phyloP scores from a whole-genome alignment of 2,113 vertebrate genomes.

The Okapia johnstoni region DNA sequence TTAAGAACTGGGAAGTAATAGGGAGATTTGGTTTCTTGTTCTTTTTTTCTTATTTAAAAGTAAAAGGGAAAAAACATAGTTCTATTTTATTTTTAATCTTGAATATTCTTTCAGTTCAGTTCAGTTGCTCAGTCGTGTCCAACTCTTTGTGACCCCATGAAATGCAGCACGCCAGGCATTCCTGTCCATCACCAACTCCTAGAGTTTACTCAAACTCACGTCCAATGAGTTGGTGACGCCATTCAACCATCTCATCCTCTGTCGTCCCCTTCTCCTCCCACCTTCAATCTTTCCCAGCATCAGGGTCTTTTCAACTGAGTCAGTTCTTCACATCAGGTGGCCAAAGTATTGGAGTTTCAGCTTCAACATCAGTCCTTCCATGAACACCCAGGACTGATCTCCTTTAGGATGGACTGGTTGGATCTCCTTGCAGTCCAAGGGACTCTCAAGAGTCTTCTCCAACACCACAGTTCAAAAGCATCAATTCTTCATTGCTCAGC shows the following conservation, averaged over 20 bases:
- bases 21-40: not conserved
- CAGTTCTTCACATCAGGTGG: not conserved
- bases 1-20: not conserved
- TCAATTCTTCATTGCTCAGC: not conserved
- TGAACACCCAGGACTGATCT: not conserved
- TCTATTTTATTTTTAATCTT: not conserved
- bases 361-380: not conserved
- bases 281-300: not conserved
- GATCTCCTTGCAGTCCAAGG: not conserved
- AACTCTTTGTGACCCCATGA: no score
- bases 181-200: not conserved
- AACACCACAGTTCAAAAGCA: not conserved
- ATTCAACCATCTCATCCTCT: not conserved
- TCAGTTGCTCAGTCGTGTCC: rapidly evolving
- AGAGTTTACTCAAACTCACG: not conserved
- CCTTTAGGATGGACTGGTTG: not conserved
- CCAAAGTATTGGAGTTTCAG: not conserved
- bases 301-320: not conserved
- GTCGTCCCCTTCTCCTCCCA: not conserved
- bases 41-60: not conserved
- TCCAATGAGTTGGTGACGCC: not conserved
- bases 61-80: not conserved
- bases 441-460: not conserved
- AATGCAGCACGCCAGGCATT: rapidly evolving
- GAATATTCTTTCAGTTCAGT: not conserved